Percentiles rank a stretch among this genome's conserved stretches.
These are phyloP conservation scores for Synanthedon tipuliformis DNA, from an alignment of 2,888 invertebrate genomes.

Conservation along the genomic window DNA sequence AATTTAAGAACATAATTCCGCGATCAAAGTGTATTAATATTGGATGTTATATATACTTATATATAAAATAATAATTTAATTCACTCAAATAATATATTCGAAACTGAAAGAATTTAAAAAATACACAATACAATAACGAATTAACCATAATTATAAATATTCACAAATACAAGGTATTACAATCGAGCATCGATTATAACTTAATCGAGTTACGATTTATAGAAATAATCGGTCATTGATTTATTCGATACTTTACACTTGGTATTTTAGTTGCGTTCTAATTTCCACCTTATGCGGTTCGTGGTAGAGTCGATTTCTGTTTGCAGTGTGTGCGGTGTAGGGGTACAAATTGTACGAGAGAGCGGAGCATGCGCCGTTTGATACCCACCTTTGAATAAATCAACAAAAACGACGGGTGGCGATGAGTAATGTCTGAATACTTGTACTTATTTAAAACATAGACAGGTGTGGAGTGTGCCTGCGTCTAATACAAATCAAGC, in stretches of 20 bases:
- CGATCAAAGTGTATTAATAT: too few relatives aligned
- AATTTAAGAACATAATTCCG: too few relatives aligned
- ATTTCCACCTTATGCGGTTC: slow-evolving; percentile 2
- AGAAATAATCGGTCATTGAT: slow-evolving; percentile 66
- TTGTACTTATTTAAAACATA: slow-evolving; percentile 34
- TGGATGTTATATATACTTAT: too few relatives aligned
- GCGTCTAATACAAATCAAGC: too few relatives aligned
- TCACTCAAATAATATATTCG: too few relatives aligned
- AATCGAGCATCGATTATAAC: slow-evolving; percentile 60
- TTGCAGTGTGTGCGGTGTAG: slow-evolving; percentile 16
- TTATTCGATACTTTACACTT: slow-evolving; percentile 36
- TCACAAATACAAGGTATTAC: slow-evolving; percentile 30
- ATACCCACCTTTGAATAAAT: slow-evolving; percentile 63
- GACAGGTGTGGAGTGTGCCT: background rate
- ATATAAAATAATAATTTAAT: too few relatives aligned
- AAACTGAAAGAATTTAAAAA: too few relatives aligned
- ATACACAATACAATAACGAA: too few relatives aligned
- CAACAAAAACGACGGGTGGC: slow-evolving; percentile 66
- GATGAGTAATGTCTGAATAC: slow-evolving; percentile 53
- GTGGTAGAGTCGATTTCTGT: slow-evolving; percentile 16
- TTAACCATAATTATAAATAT: slow-evolving; percentile 9
- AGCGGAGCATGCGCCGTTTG: slow-evolving; percentile 46
- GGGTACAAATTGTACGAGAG: slow-evolving; percentile 63
- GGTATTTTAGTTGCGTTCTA: background rate
- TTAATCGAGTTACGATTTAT: slow-evolving; percentile 68